Evolutionary conservation across 2,888 invertebrate species (phyloP), one percentile per base, ranked within the genome.

Genomic region (Endomychus coccineus): DNA sequence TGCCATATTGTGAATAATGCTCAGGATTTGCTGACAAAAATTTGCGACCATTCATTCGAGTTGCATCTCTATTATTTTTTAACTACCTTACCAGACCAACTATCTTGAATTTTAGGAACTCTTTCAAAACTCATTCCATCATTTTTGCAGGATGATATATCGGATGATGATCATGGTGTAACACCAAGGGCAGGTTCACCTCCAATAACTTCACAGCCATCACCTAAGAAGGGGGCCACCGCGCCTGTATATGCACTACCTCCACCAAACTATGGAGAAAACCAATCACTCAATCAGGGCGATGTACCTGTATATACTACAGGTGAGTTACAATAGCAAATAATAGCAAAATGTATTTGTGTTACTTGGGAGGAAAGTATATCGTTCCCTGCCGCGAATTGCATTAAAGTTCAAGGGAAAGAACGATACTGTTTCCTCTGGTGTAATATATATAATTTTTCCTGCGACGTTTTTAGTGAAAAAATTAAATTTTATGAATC

Each of bases 241-340:
- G 71, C 71, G 42, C 73, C 75, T 29, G 74, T 77, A 27, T 56
- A 51, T 55, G 79, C 80, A 34, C 78, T 79, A 80, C 78, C 77
- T 21, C 73, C 72, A 28, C 54, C 66, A 34, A 67, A 61, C 23
- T 67, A 69, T 27, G 71, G 72, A 40, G 84, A 84, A 64, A 81
- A 74, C 60, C 83, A 83, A 21, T 80, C 78, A 54, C 73, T 85
- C 54, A 80, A 71, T 53, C 67, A 70, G 39, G 68, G 68, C 29
- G 71, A 71, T 41, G 67, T 70, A 43, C 66, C 69, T 22, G 66
- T 69, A 29, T 71, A 71, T 52, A 71, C 69, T 22, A 66, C 70
- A 59, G 70, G 70, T 70, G 31, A 31, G 35, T 9, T 9, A 2
- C 10, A 14, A 25, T 4, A 24, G 24, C 5, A 23, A 34, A 11